Conservation (phyloP, 1,140 invertebrate genomes). For the Copidosoma floridanum region DNA sequence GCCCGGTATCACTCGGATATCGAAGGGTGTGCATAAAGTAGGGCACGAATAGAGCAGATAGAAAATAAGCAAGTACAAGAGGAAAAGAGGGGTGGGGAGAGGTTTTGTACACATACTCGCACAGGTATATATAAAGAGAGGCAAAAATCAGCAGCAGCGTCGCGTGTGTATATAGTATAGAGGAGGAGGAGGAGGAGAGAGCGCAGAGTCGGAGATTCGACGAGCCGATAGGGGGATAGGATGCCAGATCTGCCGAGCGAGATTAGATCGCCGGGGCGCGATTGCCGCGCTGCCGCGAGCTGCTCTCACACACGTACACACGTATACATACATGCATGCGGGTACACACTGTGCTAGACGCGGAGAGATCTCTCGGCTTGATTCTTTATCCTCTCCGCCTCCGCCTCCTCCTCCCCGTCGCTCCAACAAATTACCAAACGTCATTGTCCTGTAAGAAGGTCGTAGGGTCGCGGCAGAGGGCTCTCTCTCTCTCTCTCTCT, state of each 20-base stretch:
- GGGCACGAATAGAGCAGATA: conserved; percentile 16
- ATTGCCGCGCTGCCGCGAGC: too few species aligned
- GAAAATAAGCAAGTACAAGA: conserved; percentile 15
- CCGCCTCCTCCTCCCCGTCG: conserved; percentile 1
- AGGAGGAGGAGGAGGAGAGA: conserved; percentile 1
- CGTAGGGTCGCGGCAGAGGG: background rate
- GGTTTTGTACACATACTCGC: background rate
- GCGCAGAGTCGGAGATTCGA: conserved; percentile 34
- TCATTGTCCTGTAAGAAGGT: conserved; percentile 35
- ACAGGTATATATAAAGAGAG: too few species aligned
- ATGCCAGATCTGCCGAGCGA: conserved; percentile 45
- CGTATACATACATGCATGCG: too few species aligned
- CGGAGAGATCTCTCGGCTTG: conserved; percentile 2
- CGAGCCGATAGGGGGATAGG: conserved; percentile 44
- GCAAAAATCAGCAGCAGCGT: conserved; percentile 2
- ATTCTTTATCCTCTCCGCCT: conserved; percentile 1
- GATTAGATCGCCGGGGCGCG: conserved; percentile 48
- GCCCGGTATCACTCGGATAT: conserved; percentile 43
- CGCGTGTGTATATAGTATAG: background rate
- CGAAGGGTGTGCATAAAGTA: conserved; percentile 36
- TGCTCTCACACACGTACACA: conserved; percentile 3
- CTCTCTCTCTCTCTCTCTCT: too few species aligned
- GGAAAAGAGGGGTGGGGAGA: background rate
- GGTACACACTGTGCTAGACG: too few species aligned
- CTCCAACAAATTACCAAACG: conserved; percentile 44